phyloP scores from a whole-genome alignment of 2,113 vertebrate species.

The Perca flavescens region DNA sequence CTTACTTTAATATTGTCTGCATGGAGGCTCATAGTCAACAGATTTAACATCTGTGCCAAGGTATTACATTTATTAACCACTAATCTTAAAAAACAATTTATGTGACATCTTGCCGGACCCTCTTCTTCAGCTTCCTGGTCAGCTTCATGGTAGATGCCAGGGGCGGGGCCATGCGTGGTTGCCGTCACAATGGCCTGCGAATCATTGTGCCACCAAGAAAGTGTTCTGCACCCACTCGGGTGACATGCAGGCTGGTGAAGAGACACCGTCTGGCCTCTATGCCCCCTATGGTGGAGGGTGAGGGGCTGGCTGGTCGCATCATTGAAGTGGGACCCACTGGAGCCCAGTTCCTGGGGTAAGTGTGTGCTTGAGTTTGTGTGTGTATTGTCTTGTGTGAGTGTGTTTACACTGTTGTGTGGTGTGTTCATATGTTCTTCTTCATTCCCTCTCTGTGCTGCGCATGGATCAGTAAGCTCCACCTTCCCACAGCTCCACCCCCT shows the following conservation, averaged over 20 bases:
- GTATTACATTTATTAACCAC: neutral
- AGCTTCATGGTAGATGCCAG: slow-evolving; percentile 99
- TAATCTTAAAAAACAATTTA: neutral
- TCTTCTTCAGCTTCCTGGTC: slow-evolving; percentile 92
- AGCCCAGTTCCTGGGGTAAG: slow-evolving; percentile 98
- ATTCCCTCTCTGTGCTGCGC: slow-evolving; percentile 91
- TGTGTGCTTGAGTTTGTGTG: slow-evolving; percentile 5
- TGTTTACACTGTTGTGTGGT: slow-evolving; percentile 50
- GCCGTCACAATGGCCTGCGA: slow-evolving; percentile 94
- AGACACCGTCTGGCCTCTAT: slow-evolving; percentile 96
- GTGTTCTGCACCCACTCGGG: slow-evolving; percentile 95
- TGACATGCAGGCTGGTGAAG: slow-evolving; percentile 97
- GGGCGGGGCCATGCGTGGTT: slow-evolving; percentile 98
- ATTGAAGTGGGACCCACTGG: slow-evolving; percentile 97
- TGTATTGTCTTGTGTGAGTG: slow-evolving; percentile 18
- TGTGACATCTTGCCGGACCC: neutral
- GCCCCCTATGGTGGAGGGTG: slow-evolving; percentile 98
- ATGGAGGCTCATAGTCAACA: slow-evolving; percentile 41
- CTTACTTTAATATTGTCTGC: slow-evolving; percentile 44
- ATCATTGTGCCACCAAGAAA: slow-evolving; percentile 98
- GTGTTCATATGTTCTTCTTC: slow-evolving; percentile 90
- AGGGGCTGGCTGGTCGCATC: slow-evolving; percentile 93
- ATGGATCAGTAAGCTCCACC: slow-evolving; percentile 99
- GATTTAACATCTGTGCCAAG: neutral
- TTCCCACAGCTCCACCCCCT: slow-evolving; percentile 99